Evolutionary conservation across 2,888 invertebrate genomes (phyloP), one percentile per base, ranked within the genome.

Genomic region (Meganola albula): DNA sequence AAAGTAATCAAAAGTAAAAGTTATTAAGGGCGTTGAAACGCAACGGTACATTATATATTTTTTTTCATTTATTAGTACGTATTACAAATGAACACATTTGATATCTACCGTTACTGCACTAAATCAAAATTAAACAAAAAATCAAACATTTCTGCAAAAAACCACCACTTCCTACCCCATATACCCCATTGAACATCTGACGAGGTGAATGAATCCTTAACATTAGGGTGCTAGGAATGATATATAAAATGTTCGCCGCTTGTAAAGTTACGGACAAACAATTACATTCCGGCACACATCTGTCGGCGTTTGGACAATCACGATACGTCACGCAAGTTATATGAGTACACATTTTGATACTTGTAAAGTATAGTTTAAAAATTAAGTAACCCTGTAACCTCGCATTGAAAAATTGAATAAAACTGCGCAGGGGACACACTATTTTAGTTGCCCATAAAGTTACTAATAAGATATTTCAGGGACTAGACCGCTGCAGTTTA

Each of bases 231-330:
- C 66, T 58, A 54, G 48, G 58, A 75, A 53, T 76, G 78, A 75
- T 82, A 82, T 75, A 75, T n/a, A n/a, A n/a, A n/a, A 78, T 82
- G 74, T 78, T 20, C 20, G 74, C 72, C 53, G 64, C 58, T 65
- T 63, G 71, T 75, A 77, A 72, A 77, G 71, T 78, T 74, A 69
- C 72, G 71, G 60, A 57, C 76, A 68, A 64, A 79, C 80, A 74
- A 80, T 80, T 82, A 84, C 80, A 85, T 85, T 80, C 84, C 84
- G 73, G 68, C 78, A 84, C 80, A 83, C 84, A 85, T 83, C 84
- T 85, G 84, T 84, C 82, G 77, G 74, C 67, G 77, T 75, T 80
- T 80, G 83, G 82, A 80, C 84, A 85, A 85, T 84, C 84, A 85
- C 84, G 82, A 84, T 83, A 82, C 74, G 80, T 70, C 84, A 85